phyloP scores from a whole-genome alignment of 2,888 invertebrate species.

The Galerucella nymphaeae region DNA sequence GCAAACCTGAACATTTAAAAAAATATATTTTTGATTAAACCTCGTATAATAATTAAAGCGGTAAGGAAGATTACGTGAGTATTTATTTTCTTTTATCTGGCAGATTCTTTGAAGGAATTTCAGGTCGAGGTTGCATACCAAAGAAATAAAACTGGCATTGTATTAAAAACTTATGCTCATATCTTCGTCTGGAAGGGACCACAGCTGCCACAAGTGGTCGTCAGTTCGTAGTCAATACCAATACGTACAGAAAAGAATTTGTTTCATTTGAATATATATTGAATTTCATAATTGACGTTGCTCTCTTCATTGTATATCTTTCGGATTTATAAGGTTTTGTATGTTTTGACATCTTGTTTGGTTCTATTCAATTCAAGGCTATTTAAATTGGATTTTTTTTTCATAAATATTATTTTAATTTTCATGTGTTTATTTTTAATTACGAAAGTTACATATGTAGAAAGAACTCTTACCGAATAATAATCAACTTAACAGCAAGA shows the following conservation, averaged over 20 bases:
- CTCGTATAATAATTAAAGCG: constrained; percentile 1
- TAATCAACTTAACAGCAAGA: too few species aligned
- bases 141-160: constrained; percentile 35
- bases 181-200: constrained; percentile 29
- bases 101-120: constrained; percentile 34
- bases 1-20: too few species aligned
- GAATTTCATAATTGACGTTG: constrained; percentile 7
- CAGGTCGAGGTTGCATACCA: constrained; percentile 36
- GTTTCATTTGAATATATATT: constrained; percentile 33
- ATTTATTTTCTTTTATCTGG: constrained; percentile 23
- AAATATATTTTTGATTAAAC: not conserved
- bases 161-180: constrained; percentile 33
- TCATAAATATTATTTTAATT: not conserved
- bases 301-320: not conserved
- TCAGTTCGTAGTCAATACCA: constrained; percentile 4
- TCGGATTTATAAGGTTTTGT: not conserved
- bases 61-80: not conserved
- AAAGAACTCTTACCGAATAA: too few species aligned
- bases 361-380: not conserved
- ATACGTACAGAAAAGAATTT: constrained; percentile 22
- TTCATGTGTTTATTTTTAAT: not conserved
- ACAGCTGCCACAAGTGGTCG: constrained; percentile 28
- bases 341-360: constrained; percentile 2
- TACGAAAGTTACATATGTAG: not conserved
- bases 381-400: not conserved